Conservation (phyloP, 2,113 vertebrate genomes). For the Odontesthes bonariensis region DNA sequence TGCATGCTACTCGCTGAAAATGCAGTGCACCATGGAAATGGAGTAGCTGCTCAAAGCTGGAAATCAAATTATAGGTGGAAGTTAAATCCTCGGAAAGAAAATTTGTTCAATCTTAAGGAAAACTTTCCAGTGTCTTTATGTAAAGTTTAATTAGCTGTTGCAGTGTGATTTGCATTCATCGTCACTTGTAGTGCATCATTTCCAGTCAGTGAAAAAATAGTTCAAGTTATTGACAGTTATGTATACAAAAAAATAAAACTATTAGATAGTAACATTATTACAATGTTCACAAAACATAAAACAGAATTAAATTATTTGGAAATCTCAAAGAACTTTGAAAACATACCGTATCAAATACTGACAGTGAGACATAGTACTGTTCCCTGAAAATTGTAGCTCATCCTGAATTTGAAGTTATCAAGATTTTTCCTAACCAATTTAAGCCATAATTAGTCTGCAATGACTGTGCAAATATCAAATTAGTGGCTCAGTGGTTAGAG, state of each 20-base stretch:
- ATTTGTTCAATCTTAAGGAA: not conserved
- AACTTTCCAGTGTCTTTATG: not conserved
- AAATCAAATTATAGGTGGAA: not conserved
- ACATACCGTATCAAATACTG: no score
- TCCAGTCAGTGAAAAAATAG: not conserved
- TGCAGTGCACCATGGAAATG: not conserved
- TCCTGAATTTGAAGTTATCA: no score
- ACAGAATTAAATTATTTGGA: not conserved
- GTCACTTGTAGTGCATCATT: not conserved
- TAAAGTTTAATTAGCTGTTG: not conserved
- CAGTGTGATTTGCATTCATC: not conserved
- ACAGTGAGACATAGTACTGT: no score
- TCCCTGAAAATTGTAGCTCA: no score
- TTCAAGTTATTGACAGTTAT: not conserved
- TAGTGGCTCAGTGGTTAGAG: no score
- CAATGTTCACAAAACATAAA: not conserved
- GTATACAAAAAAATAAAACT: no score
- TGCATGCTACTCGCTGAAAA: not conserved
- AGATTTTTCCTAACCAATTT: not conserved
- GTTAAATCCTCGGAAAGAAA: not conserved
- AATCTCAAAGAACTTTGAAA: no score
- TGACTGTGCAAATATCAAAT: no score
- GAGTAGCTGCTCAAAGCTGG: not conserved
- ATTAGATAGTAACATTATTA: no score
- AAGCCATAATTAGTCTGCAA: no score